Base-by-base conservation (phyloP, 1,140 invertebrate genomes). In the Bombus pascuorum region DNA sequence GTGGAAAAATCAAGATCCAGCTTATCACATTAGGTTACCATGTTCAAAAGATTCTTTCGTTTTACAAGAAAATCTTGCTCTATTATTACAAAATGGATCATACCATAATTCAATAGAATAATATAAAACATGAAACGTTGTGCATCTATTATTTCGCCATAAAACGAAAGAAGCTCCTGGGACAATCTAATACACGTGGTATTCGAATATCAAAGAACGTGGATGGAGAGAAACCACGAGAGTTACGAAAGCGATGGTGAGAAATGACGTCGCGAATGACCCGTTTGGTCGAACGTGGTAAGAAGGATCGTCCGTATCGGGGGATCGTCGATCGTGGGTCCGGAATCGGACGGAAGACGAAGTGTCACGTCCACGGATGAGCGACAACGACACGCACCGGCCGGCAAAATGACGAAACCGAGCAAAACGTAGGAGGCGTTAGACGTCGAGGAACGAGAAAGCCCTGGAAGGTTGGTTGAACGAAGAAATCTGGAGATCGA, bases 321-420 rank as follows among this genome's bases (percentile, higher is more conserved):
- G 28, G 8, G 73, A 77, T 77, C 34, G 71, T 66, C 44, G 72
- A 34, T 84, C 74, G 25, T 79, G 80, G 77, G 65, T 85, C 32
- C 71, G 70, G 53, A 42, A 85, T 85, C 57, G 34, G 44, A 73
- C 44, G 80, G 53, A 77, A 72, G 74, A 73, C 66, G 37, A 82
- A 78, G 85, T 86, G 73, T 83, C 85, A 57, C 85, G 85, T 83
- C 12, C 22, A 13, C 32, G 72, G 74, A 86, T 83, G 85, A 86
- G 72, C 71, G 65, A 86, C 85, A 83, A 83, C 80, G 74, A 83
- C 80, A 83, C 78, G 47, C 76, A 66, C 42, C 22, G 47, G 18
- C 6, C 12, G 37, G 34, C 34, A 44, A 78, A 72, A 59, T 28
- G 62, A 68, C 47, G 72, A 39, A 62, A 72, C 18, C 25, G 59